Conservation (phyloP, 2,113 vertebrate species). For the human (Homo sapiens) region GRCh38 chr1:118112001-118112500, state of each 20-base stretch:
- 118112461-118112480: background rate
- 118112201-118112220: constrained; percentile 5
- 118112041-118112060: background rate
- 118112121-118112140: constrained; percentile 1
- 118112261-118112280: background rate
- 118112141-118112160: constrained; percentile 45
- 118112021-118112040: background rate
- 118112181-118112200: constrained; percentile 17
- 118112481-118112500: background rate
- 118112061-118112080: background rate
- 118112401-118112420: background rate
- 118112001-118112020: background rate
- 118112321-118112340: constrained; percentile 22
- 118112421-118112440: background rate
- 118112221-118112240: background rate
- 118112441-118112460: background rate
- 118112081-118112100: background rate
- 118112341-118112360: background rate
- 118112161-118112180: background rate
- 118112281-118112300: constrained; percentile 14
- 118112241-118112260: constrained; percentile 30
- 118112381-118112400: constrained; percentile 23
- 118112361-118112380: background rate
- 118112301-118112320: background rate
- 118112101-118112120: background rate